Percentiles rank a stretch among this genome's conserved stretches.
phyloP scores from a whole-genome alignment of 2,888 invertebrate genomes.

The Euplagia quadripunctaria region DNA sequence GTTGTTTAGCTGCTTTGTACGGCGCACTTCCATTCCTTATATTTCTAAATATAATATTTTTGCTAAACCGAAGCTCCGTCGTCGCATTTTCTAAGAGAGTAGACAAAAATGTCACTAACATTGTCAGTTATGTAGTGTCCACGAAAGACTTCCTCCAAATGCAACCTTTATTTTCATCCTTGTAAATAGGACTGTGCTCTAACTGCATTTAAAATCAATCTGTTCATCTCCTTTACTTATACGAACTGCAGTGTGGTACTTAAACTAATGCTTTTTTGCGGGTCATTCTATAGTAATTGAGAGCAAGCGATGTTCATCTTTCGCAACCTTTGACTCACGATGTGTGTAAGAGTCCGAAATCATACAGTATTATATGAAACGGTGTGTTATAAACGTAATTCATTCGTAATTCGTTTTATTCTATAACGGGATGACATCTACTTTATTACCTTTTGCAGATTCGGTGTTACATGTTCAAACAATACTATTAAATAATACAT shows the following conservation, averaged over 20 bases:
- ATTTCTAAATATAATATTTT: conserved; percentile 30
- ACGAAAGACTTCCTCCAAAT: neutral
- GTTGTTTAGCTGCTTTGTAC: conserved; percentile 35
- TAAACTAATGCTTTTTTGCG: neutral
- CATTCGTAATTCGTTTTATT: too few relatives aligned
- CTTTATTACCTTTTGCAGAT: too few relatives aligned
- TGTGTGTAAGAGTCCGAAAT: too few relatives aligned
- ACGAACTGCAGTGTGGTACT: neutral
- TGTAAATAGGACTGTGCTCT: neutral
- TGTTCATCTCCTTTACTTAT: neutral
- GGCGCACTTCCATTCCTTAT: conserved; percentile 20
- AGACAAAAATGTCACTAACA: conserved; percentile 14
- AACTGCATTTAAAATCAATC: neutral
- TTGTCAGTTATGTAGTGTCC: neutral
- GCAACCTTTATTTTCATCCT: neutral
- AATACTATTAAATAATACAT: too few relatives aligned
- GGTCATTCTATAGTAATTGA: neutral
- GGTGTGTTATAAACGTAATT: too few relatives aligned
- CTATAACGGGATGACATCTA: too few relatives aligned
- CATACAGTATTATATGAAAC: too few relatives aligned
- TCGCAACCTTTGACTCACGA: neutral
- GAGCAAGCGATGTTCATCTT: neutral
- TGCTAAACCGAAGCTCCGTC: conserved; percentile 13
- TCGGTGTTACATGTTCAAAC: too few relatives aligned
- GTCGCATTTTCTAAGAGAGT: conserved; percentile 8